Evolutionary conservation across 2,797 vertebrate species (phyloP), one percentile per base, ranked within the genome.

Genomic region (Poeciliopsis presidionis): DNA sequence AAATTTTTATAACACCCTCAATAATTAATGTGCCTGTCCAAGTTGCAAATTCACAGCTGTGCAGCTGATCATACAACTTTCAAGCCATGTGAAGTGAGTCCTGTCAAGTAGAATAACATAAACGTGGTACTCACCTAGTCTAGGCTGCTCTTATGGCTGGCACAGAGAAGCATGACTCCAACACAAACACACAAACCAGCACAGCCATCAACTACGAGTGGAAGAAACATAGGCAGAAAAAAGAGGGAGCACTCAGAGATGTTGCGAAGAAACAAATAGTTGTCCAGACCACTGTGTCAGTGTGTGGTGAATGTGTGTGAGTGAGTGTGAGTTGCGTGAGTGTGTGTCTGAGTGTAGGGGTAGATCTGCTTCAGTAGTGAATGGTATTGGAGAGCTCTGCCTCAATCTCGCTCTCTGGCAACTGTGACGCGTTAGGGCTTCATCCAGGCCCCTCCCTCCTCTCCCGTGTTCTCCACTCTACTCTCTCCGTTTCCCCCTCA

Each of bases 91-190:
- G 53, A 46, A 82, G 61, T 73, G 74, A 85, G 53, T 39, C 28
- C 57, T 86, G 49, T 46, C 39, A 87, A 82, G 82, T 75, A 78
- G 8, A 75, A 81, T 22, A 87, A 90, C 75, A 84, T 73, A 74
- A 83, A 89, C 25, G 77, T 59, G 76, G 82, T 92, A 94, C 95
- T 95, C 91, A 95, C 95, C 94, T 95, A 92, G 79, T 90, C 85
- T 90, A 88, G 89, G 92, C 87, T 93, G 91, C 88, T 79, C 81
- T 93, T 89, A 91, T 81, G 90, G 90, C 90, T 89, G 89, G 87
- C 84, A 93, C 84, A 87, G 79, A 86, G 85, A 88, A 76, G 90
- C 93, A 92, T 89, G 87, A 91, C 90, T 93, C 91, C 90, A 90
- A 78, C 84, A 90, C 79, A 91, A 86, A 91, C 86, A 87, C 82